phyloP scores from a whole-genome alignment of 1,140 invertebrate genomes.

The Pemphigus obesinymphae region DNA sequence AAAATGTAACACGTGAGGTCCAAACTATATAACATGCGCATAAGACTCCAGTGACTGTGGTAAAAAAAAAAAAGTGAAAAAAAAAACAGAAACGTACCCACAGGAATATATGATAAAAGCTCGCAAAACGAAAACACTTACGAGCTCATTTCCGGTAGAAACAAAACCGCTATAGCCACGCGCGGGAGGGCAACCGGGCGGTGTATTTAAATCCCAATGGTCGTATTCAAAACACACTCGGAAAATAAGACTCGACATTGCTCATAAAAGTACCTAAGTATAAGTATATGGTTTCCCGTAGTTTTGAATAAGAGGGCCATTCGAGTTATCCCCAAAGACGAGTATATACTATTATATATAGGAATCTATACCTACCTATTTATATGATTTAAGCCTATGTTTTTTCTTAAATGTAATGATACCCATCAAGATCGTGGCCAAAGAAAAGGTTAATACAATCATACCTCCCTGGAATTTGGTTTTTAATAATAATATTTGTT shows the following conservation, averaged over 20 bases:
- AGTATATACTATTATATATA: too few relatives aligned
- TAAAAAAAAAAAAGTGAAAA: not conserved
- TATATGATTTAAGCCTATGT: too few relatives aligned
- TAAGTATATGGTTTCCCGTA: slow-evolving; percentile 7
- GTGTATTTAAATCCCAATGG: slow-evolving; percentile 27
- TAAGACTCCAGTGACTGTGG: not conserved
- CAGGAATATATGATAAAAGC: slow-evolving; percentile 20
- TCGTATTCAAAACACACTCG: not conserved
- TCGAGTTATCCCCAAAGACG: too few relatives aligned
- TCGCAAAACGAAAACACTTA: slow-evolving; percentile 3
- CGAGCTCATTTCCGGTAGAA: not conserved
- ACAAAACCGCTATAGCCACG: slow-evolving; percentile 18
- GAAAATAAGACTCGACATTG: slow-evolving; percentile 21
- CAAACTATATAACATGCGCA: not conserved
- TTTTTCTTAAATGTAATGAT: too few relatives aligned
- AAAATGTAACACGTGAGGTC: slow-evolving; percentile 4
- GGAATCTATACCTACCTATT: too few relatives aligned
- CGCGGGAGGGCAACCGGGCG: not conserved
- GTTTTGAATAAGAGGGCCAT: too few relatives aligned
- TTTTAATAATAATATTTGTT: too few relatives aligned
- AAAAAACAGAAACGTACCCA: not conserved
- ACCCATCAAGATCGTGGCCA: too few relatives aligned
- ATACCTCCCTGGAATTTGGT: too few relatives aligned
- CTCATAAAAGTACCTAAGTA: slow-evolving; percentile 8
- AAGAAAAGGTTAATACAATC: too few relatives aligned